phyloP scores from a whole-genome alignment of 1,140 invertebrate species.

The Cyphomyrmex costatus region DNA sequence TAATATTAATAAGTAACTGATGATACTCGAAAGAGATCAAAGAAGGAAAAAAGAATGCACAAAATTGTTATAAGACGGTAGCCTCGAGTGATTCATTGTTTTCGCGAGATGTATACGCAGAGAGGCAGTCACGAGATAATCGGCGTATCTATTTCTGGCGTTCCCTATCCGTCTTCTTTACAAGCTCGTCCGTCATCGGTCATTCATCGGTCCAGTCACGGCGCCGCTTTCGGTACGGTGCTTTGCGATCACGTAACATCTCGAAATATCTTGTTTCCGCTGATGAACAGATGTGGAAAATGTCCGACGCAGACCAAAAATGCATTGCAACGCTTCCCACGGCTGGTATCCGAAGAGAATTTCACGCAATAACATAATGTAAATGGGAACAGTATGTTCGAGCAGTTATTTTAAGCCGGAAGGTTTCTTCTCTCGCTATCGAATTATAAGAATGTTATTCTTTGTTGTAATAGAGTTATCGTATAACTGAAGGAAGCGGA shows the following conservation, averaged over 20 bases:
- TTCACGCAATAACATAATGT: neutral
- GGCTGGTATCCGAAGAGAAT: neutral
- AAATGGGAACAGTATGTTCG: neutral
- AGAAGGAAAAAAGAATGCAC: neutral
- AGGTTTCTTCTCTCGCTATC: neutral
- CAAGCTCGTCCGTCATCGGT: slow-evolving; percentile 66
- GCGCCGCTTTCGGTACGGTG: slow-evolving; percentile 28
- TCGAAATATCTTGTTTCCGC: slow-evolving; percentile 43
- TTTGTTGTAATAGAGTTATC: slow-evolving; percentile 12
- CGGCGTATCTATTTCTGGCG: slow-evolving; percentile 65
- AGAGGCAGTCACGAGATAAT: slow-evolving; percentile 65
- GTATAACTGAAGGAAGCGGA: neutral
- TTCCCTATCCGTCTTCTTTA: slow-evolving; percentile 72
- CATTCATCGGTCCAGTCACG: slow-evolving; percentile 65
- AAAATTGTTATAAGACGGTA: slow-evolving; percentile 43
- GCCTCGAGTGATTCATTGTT: slow-evolving; percentile 65
- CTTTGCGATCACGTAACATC: slow-evolving; percentile 4
- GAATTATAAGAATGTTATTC: neutral
- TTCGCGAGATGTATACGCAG: slow-evolving; percentile 51
- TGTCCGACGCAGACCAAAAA: too few relatives aligned
- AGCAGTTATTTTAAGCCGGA: slow-evolving; percentile 11
- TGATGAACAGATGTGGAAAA: slow-evolving; percentile 26
- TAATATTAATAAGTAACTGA: slow-evolving; percentile 6
- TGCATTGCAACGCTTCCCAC: neutral
- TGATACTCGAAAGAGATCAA: neutral